Evolutionary conservation across 2,797 vertebrate species (phyloP).

Genomic region (Danio kyathit): DNA sequence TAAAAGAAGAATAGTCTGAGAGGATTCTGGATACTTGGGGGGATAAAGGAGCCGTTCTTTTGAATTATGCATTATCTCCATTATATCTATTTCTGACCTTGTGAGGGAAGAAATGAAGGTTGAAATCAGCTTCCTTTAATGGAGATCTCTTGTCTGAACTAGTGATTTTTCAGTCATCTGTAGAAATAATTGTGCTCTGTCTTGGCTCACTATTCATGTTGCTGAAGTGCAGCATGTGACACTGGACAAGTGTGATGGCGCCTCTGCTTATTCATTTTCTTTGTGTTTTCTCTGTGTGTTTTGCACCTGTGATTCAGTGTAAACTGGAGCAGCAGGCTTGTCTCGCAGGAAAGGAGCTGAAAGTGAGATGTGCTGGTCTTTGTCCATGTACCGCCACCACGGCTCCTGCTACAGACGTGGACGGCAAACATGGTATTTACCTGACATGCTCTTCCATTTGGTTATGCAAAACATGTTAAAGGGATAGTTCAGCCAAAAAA

Average conservation of each 20-base stretch:
- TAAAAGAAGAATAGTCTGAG: constrained; percentile 7
- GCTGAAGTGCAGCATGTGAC: constrained; percentile 23
- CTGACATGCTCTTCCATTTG: constrained; percentile 5
- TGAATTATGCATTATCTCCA: constrained; percentile 35
- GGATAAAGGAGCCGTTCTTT: constrained; percentile 16
- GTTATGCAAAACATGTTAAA: background rate
- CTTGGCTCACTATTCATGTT: constrained; percentile 70
- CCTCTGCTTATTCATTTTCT: background rate
- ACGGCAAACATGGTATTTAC: constrained; percentile 83
- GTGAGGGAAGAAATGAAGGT: constrained; percentile 19
- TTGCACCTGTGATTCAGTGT: constrained; percentile 80
- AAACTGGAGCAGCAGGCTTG: constrained; percentile 98
- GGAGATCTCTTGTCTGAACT: constrained; percentile 68
- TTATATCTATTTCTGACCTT: constrained; percentile 46
- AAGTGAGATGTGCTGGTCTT: constrained; percentile 87
- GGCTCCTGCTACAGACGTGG: constrained; percentile 68
- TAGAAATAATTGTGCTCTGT: constrained; percentile 78
- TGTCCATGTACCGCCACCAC: constrained; percentile 90
- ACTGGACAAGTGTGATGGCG: constrained; percentile 27
- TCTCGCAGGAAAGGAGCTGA: constrained; percentile 91
- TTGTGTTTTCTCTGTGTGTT: constrained; percentile 34
- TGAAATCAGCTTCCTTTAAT: constrained; percentile 34
- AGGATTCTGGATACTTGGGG: background rate
- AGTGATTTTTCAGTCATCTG: constrained; percentile 60
- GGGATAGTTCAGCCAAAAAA: background rate